Base-by-base conservation (phyloP, 2,113 vertebrate species). In the Vulpes ferrilata region DNA sequence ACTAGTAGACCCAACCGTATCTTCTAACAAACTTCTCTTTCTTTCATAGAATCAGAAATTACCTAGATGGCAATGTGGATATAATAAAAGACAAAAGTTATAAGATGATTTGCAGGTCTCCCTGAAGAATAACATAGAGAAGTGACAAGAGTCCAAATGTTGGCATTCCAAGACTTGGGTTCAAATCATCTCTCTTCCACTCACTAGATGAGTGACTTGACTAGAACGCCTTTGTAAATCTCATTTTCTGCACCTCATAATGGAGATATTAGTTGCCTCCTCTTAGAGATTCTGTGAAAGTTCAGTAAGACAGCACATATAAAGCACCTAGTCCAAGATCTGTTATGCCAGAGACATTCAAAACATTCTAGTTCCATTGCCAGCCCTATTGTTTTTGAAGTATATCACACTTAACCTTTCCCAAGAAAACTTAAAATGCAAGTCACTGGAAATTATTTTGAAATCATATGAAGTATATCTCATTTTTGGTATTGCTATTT, bases 361-460 rank as follows among this genome's bases (percentile, higher is more conserved):
- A 32, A 67, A 64, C 67, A 0, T 69, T 22, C 11, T 81, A 82
- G 35, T 83, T 90, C 32, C 35, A 60, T 35, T 53, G 85, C 55
- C 32, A 92, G 9, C 20, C 22, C 20, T 55, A 62, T 65, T 86
- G 9, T 59, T 86, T 86, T 88, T 48, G 38, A 90, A 53, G 93
- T 80, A 38, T n/a, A 73, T 67, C 80, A 92, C 76, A 90, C 35
- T 74, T 71, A 76, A 69, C 22, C 30, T 67, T 85, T 93, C 30
- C 32, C 57, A 78, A 35, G 55, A 94, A 96, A 90, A 64, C 20
- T 51, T 83, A 19, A n/a, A 81, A 73, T 48, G 4, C 90, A 74
- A 93, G 48, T 96, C 88, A 84, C 4, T 92, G 16, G 51, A 87
- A 95, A 92, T 87, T 83, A 90, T 96, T 76, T 38, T 84, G 69